phyloP scores from a whole-genome alignment of 2,888 invertebrate genomes.

The Melanostoma scalare region DNA sequence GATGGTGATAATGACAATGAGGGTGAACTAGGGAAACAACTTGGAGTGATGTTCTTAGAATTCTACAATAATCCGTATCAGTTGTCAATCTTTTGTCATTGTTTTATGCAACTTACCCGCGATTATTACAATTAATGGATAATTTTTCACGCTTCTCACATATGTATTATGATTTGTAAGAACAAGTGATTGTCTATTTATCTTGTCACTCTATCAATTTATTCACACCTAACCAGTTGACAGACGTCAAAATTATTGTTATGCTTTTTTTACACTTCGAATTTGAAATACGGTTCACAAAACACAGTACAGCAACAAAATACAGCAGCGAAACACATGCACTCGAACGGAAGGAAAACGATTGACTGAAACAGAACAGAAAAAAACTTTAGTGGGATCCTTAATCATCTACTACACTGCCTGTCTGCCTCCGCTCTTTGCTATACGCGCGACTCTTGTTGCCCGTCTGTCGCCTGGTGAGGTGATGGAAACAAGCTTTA shows the following conservation, averaged over 20 bases:
- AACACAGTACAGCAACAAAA: slow-evolving; percentile 15
- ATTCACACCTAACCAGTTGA: slow-evolving; percentile 33
- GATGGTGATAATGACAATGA: slow-evolving; percentile 28
- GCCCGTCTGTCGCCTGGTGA: slow-evolving; percentile 30
- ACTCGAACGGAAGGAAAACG: slow-evolving; percentile 67
- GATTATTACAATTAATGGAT: background rate
- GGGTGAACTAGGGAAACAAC: slow-evolving; percentile 29
- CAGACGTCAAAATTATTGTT: slow-evolving; percentile 50
- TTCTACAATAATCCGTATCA: slow-evolving; percentile 8
- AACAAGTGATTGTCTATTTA: slow-evolving; percentile 8
- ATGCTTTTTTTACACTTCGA: background rate
- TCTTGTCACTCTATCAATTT: slow-evolving; percentile 44
- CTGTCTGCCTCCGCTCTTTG: slow-evolving; percentile 9
- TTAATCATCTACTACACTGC: slow-evolving; percentile 52
- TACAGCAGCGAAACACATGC: slow-evolving; percentile 44
- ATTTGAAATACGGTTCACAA: background rate
- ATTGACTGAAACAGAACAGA: slow-evolving; percentile 70
- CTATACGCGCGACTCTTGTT: slow-evolving; percentile 52
- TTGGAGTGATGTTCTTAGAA: slow-evolving; percentile 33
- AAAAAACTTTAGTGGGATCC: slow-evolving; percentile 62
- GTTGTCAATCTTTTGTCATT: slow-evolving; percentile 24
- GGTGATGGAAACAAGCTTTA: slow-evolving; percentile 23
- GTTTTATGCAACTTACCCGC: slow-evolving; percentile 53
- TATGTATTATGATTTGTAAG: background rate
- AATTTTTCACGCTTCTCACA: slow-evolving; percentile 23